Conservation (phyloP, 2,888 invertebrate genomes). For the Drosophila stalkeri region DNA sequence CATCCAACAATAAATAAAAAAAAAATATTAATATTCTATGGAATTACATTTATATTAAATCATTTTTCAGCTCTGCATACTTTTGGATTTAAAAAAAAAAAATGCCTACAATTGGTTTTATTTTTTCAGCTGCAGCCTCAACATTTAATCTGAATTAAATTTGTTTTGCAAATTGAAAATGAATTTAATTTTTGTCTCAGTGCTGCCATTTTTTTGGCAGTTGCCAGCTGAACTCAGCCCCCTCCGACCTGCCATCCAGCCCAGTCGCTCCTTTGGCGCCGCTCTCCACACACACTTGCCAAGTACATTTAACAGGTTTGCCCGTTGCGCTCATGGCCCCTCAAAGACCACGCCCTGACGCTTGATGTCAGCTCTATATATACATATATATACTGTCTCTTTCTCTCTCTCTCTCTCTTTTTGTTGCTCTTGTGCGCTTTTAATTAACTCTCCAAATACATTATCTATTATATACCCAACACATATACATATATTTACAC, state of each 20-base stretch:
- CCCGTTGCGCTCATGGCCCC: not conserved
- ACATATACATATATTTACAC: not conserved
- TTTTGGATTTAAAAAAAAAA: not conserved
- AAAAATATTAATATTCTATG: not conserved
- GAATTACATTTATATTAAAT: not conserved
- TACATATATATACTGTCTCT: no score
- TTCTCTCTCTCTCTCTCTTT: not conserved
- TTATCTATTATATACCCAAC: conserved; percentile 29
- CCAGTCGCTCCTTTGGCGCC: not conserved
- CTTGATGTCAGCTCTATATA: not conserved
- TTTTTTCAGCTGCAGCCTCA: not conserved
- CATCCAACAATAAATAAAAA: no score
- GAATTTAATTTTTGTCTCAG: conserved; percentile 9
- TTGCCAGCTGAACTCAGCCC: not conserved
- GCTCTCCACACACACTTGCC: not conserved
- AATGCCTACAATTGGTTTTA: not conserved
- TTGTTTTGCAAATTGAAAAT: not conserved
- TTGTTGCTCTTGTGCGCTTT: conserved; percentile 29
- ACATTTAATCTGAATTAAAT: not conserved
- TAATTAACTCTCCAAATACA: conserved; percentile 62
- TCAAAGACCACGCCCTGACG: not conserved
- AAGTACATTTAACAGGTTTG: conserved; percentile 28
- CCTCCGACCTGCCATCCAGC: not conserved
- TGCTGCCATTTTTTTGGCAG: conserved; percentile 19
- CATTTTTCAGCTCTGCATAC: not conserved